Evolutionary conservation across 2,888 invertebrate species (phyloP).

Genomic region (Drosophila austrosaltans): DNA sequence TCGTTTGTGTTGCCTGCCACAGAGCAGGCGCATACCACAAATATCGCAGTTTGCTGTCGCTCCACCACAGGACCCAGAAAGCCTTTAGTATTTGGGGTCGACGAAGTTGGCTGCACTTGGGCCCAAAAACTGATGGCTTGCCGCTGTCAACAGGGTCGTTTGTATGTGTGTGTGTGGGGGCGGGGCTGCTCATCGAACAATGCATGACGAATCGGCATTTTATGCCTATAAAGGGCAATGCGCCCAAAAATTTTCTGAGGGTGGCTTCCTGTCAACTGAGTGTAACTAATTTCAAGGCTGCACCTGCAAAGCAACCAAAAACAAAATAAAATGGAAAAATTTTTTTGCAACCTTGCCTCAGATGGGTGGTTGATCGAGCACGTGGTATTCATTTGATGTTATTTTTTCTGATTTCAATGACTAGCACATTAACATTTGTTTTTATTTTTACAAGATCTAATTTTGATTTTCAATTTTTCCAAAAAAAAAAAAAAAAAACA

Average conservation of each 20-base stretch:
- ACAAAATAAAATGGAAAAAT: not conserved
- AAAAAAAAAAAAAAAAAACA: slow-evolving; percentile 41
- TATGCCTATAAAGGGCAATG: slow-evolving; percentile 76
- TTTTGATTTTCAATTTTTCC: slow-evolving; percentile 71
- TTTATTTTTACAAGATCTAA: slow-evolving; percentile 76
- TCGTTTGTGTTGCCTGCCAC: slow-evolving; percentile 8
- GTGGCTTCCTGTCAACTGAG: slow-evolving; percentile 81
- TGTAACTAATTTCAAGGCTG: slow-evolving; percentile 81
- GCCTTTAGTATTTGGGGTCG: slow-evolving; percentile 32
- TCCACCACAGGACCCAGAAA: slow-evolving; percentile 15
- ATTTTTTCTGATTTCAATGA: slow-evolving; percentile 33
- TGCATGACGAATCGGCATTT: slow-evolving; percentile 83
- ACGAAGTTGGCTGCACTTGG: slow-evolving; percentile 41
- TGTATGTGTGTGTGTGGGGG: slow-evolving; percentile 44
- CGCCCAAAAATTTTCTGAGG: slow-evolving; percentile 22
- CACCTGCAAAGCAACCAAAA: slow-evolving; percentile 80
- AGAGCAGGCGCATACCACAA: slow-evolving; percentile 44
- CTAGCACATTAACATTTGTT: slow-evolving; percentile 67
- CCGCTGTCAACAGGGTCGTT: slow-evolving; percentile 57
- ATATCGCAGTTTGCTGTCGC: slow-evolving; percentile 31
- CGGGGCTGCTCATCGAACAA: slow-evolving; percentile 72
- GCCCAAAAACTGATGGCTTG: slow-evolving; percentile 43
- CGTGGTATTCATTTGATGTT: slow-evolving; percentile 37
- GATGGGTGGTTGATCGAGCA: slow-evolving; percentile 46
- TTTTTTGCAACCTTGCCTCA: slow-evolving; percentile 47